Base-by-base conservation (phyloP, 2,888 invertebrate species). In the Drosophila anceps region DNA sequence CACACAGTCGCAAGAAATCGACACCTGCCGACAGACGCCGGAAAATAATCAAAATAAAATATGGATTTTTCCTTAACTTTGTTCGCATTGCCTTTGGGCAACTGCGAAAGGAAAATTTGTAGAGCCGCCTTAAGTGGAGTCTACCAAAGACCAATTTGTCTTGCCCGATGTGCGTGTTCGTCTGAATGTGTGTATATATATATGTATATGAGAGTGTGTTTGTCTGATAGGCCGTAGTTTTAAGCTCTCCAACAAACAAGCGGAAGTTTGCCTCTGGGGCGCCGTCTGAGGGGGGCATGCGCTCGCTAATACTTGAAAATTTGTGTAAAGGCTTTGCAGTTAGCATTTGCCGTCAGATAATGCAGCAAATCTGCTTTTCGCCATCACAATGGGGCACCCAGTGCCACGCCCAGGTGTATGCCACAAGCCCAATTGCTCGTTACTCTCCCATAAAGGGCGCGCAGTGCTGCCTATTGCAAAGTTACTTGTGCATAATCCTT, bases 121-220 rank as follows among this genome's bases (percentile, higher is more conserved):
- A 50, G 69, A 79, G 66, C 48, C 69, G 69, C 53, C 73, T 79
- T 67, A 79, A 70, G 69, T 70, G 70, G 67, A 90, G 84, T 90
- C 84, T 82, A 81, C 91, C 84, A 90, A 90, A 86, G 77, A 84
- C 81, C 81, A 86, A 90, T 90, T 90, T 90, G 88, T 91, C 88
- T 88, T 81, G 61, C 72, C 77, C 73, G 61, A 69, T 70, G 76
- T 37, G 58, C 9, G 58, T 31, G 57, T 41, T 48, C 39, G 48
- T 18, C 43, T 39, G 35, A 33, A 68, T 57, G 51, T 53, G 41
- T 44, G 53, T 1, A 15, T 15, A 7, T 27, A 12, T 27, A 4
- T n/a, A 44, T 29, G 44, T 15, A 44, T 39, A 67, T 58, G 59
- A 48, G 41, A 50, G 57, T 35, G 76, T 58, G 61, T 54, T 35